A percentile compares a stretch with the other conserved stretches of the same genome.
Evolutionary conservation across 2,888 invertebrate genomes (phyloP).

Genomic region (Polietes domitor): DNA sequence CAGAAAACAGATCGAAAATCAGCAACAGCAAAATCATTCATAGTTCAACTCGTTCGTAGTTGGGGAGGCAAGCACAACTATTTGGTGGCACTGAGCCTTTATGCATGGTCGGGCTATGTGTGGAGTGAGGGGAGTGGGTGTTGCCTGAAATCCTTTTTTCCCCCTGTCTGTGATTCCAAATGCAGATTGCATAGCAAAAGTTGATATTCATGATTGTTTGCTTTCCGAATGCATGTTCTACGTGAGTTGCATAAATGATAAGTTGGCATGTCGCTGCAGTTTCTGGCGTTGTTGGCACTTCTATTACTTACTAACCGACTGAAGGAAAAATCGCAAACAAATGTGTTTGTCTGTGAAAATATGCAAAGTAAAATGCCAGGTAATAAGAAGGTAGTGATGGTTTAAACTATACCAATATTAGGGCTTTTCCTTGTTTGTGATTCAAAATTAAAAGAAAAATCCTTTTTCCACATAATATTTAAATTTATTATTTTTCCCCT

Average conservation of each 20-base stretch:
- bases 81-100: neutral
- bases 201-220: conserved; percentile 67
- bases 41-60: conserved; percentile 15
- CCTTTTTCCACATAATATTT: neutral
- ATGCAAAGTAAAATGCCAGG: neutral
- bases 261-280: conserved; percentile 34
- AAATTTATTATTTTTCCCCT: neutral
- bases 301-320: conserved; percentile 1
- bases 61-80: neutral
- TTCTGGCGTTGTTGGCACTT: neutral
- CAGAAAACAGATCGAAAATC: conserved; percentile 1
- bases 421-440: neutral
- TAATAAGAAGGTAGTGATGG: neutral
- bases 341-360: neutral
- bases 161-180: conserved; percentile 47
- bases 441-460: neutral
- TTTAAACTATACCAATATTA: neutral
- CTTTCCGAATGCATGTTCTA: conserved; percentile 66
- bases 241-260: conserved; percentile 64
- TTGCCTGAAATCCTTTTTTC: neutral
- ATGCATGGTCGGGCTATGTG: neutral
- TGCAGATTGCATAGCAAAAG: conserved; percentile 65
- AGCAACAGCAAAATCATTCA: neutral
- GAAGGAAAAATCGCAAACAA: neutral
- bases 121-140: neutral